Base-by-base conservation (phyloP, 2,888 invertebrate species). In the Drosophila longiperda region DNA sequence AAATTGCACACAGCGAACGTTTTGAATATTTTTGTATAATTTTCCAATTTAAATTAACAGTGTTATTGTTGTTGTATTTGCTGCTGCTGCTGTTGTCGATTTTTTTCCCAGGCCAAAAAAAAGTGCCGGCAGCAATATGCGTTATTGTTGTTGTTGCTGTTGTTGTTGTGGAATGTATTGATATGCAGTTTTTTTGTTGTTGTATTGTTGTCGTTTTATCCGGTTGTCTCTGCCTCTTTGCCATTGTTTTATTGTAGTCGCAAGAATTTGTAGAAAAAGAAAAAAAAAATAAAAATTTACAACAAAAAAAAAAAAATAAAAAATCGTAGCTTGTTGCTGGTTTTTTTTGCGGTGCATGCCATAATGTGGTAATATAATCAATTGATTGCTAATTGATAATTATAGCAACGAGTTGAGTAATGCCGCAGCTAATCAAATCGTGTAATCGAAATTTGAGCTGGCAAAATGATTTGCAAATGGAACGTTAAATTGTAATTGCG, bases 11-110 rank as follows among this genome's bases (percentile, higher is more conserved):
- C 69, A 64, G 64, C 73, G 68, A 81, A 78, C 82, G 82, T 89
- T 88, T 83, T 87, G 81, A 91, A 91, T 91, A 89, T 85, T 91
- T 91, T 90, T 87, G 90, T 91, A 91, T 91, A 91, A 91, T 92
- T 91, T 92, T 90, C 91, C 91, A 92, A 91, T 91, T 91, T 91
- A 91, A 91, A 92, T 91, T 90, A 91, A 88, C 72, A 81, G 84
- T 79, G 74, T 64, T 78, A 75, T 82, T 70, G 66, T 67, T 80
- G 79, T 60, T 73, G 57, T n/a, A 78, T 20, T 26, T 38, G 36
- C n/a, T 57, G 75, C n/a, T 57, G 75, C 58, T 74, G 75, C 54
- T 29, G 48, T 73, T 75, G 78, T 64, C 81, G 75, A 84, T 82
- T 83, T 91, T 91, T 91, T 91, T 91, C 92, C 91, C 92, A 91